Conservation (phyloP, 2,797 vertebrate genomes). For the Glyptemys insculpta region DNA sequence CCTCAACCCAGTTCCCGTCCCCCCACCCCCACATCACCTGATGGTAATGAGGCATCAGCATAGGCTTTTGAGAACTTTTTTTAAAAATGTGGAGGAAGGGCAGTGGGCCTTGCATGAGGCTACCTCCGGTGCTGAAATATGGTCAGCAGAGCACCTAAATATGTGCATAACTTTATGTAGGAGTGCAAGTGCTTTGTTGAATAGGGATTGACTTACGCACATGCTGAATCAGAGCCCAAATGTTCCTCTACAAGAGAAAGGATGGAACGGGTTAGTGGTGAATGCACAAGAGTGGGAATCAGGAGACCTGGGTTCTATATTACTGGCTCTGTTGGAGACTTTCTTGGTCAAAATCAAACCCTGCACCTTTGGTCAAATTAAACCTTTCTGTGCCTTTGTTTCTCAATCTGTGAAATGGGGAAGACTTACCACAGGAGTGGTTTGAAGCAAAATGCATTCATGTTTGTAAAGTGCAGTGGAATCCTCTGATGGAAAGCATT, state of each 20-base stretch:
- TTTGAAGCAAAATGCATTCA: not conserved
- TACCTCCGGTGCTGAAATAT: not conserved
- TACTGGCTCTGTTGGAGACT: not conserved
- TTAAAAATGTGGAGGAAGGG: not conserved
- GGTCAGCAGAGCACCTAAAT: accelerated
- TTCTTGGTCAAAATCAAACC: not conserved
- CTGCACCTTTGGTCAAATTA: not conserved
- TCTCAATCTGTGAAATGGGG: not conserved
- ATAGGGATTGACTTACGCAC: accelerated
- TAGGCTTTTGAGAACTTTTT: not conserved
- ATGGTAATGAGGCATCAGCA: not conserved
- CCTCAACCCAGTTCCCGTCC: not conserved
- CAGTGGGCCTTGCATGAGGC: not conserved
- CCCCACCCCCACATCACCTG: accelerated
- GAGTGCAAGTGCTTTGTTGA: accelerated
- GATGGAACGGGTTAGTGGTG: not conserved
- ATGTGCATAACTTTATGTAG: not conserved
- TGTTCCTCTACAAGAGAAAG: accelerated
- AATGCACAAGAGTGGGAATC: not conserved
- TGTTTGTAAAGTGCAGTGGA: accelerated
- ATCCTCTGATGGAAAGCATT: not conserved
- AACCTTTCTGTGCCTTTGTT: not conserved
- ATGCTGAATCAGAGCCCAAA: not conserved
- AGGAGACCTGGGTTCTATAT: not conserved
- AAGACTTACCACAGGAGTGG: too few species aligned